Conservation (phyloP, 2,888 invertebrate genomes). For the Graphium colonna region DNA sequence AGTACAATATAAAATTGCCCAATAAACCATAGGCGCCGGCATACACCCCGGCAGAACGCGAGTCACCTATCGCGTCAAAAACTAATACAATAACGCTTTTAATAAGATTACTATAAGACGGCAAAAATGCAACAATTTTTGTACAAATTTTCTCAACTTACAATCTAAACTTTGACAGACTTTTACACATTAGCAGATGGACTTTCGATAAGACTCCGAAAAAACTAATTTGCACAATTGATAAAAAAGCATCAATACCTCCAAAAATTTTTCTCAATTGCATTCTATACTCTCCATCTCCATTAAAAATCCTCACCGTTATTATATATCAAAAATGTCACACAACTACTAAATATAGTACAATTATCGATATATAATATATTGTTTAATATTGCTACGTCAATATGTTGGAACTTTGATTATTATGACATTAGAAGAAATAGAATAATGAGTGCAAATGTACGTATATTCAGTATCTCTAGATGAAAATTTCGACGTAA, state of each 20-base stretch:
- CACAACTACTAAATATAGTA: not conserved
- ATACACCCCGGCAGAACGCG: not conserved
- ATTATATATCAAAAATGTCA: not conserved
- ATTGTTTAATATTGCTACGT: not conserved
- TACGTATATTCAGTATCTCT: no score
- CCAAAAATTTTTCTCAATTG: not conserved
- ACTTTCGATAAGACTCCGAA: not conserved
- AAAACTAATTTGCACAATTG: not conserved
- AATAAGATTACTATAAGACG: not conserved
- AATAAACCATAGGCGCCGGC: slow-evolving; percentile 2
- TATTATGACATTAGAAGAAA: not conserved
- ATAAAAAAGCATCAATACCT: not conserved
- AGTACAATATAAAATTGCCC: slow-evolving; percentile 13
- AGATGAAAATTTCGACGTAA: no score
- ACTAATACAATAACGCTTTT: slow-evolving; percentile 1
- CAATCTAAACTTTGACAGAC: slow-evolving; percentile 1
- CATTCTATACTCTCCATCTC: not conserved
- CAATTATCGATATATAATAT: not conserved
- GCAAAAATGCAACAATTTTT: slow-evolving; percentile 18
- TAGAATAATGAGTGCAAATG: no score
- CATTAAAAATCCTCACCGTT: not conserved
- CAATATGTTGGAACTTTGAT: not conserved
- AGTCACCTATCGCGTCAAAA: not conserved
- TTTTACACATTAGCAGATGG: not conserved
- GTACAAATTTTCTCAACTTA: slow-evolving; percentile 16